Percentiles rank a stretch among this genome's conserved stretches.
Conservation (phyloP, 1,140 invertebrate genomes). For the Leucophenga varia region DNA sequence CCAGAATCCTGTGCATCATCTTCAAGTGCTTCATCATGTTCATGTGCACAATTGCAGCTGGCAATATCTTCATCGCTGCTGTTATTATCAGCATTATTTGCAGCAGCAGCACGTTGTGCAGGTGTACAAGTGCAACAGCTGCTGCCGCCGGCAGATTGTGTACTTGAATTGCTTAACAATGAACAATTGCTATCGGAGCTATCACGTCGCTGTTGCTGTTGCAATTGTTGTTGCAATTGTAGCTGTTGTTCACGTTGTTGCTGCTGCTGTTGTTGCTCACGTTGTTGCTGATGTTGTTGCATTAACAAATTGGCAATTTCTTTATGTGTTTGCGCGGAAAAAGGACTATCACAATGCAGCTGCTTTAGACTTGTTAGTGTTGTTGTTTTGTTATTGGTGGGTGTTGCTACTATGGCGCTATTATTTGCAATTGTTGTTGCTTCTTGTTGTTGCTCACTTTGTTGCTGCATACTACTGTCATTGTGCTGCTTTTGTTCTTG, state of each 20-base stretch:
- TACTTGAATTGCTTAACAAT: slow-evolving; percentile 49
- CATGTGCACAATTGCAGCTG: slow-evolving; percentile 13
- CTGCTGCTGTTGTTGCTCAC: slow-evolving; percentile 12
- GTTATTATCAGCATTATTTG: slow-evolving; percentile 4
- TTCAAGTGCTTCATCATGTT: slow-evolving; percentile 21
- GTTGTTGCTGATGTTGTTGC: slow-evolving; percentile 20
- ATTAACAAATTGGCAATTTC: slow-evolving; percentile 47
- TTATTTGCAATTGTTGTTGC: slow-evolving; percentile 17
- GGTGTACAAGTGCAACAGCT: slow-evolving; percentile 44
- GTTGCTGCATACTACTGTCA: slow-evolving; percentile 1
- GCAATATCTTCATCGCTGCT: slow-evolving; percentile 10
- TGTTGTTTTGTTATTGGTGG: slow-evolving; percentile 27
- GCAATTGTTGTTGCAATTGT: slow-evolving; percentile 26
- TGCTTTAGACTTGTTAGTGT: slow-evolving; percentile 1
- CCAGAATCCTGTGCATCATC: slow-evolving; percentile 60
- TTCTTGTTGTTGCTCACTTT: slow-evolving; percentile 5
- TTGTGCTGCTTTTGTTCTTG: slow-evolving; percentile 21
- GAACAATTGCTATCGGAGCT: slow-evolving; percentile 54
- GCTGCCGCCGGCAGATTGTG: slow-evolving; percentile 25
- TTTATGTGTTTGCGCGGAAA: slow-evolving; percentile 51
- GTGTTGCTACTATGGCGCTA: slow-evolving; percentile 11
- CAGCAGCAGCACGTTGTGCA: slow-evolving; percentile 2
- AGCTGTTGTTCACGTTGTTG: slow-evolving; percentile 25
- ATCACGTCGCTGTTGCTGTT: slow-evolving; percentile 43
- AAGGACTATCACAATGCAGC: slow-evolving; percentile 44